Base-by-base conservation (phyloP, 2,888 invertebrate species). In the Lasiommata megera region DNA sequence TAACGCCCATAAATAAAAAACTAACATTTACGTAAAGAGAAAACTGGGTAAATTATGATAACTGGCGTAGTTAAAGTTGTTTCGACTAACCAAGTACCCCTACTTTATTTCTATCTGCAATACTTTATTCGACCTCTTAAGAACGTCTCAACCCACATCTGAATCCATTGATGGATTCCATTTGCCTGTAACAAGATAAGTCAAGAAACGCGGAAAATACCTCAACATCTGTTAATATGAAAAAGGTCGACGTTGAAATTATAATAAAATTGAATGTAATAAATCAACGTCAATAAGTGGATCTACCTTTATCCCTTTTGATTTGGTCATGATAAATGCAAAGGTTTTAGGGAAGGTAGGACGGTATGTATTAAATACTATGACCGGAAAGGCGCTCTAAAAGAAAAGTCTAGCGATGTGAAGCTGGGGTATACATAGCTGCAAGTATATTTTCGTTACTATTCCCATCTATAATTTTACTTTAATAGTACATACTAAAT, bases 271-370 rank as follows among this genome's bases (percentile, higher is more conserved):
- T 55, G 31, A 34, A 53, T 43, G 34, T 56, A 54, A 56, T 56
- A 54, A 56, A 60, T 60, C 56, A 60, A 46, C 50, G 56, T 56
- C 56, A 60, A 56, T 54, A 56, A 60, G 43, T 50, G 44, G 40
- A 51, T 28, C 50, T 44, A 58, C 56, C 53, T 48, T 44, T 50
- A 54, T 60, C 5, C 50, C 50, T 54, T 50, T 44, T 29, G 43
- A 37, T 16, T 54, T 38, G 54, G 58, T 58, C 31, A 58, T 44
- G 54, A 50, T 43, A 37, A 48, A 58, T 54, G 43, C 41, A 41
- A 43, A 41, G 43, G 57, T 36, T 37, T 37, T 53, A 38, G 48
- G 50, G 38, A 48, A 48, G 55, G 46, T 55, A 48, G 12, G 8
- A 12, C 8, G 18, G 31, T 31, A 31, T 9, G 6, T 38, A 38